A percentile compares a stretch with the other conserved stretches of the same genome.
Evolutionary conservation across 1,140 invertebrate species (phyloP).

Genomic region (Rhopalosiphum padi): DNA sequence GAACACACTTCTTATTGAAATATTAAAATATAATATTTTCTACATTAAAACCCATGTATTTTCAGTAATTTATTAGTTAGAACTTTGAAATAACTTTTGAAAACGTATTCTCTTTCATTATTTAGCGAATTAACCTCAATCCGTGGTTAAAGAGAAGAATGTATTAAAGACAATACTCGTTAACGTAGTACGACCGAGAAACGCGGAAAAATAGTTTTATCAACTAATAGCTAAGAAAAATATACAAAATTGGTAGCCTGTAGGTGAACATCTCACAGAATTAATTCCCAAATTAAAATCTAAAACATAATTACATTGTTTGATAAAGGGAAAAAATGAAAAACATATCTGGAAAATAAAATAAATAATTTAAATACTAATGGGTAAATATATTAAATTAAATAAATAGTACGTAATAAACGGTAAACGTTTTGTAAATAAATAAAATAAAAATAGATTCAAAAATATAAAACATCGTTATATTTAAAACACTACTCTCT

Average conservation of each 20-base stretch:
- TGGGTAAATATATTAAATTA: neutral
- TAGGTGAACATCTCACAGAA: neutral
- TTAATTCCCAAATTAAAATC: neutral
- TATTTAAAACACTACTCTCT: neutral
- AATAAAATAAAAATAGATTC: neutral
- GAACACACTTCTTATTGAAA: neutral
- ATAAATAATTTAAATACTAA: neutral
- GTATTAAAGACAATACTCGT: neutral
- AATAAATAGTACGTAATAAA: neutral
- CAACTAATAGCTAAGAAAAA: neutral
- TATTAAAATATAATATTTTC: too few species aligned
- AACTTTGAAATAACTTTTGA: neutral
- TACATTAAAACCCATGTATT: too few species aligned
- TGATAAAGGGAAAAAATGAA: too few species aligned
- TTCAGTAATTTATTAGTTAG: neutral
- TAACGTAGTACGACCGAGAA: neutral
- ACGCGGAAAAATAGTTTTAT: neutral
- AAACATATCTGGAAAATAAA: neutral
- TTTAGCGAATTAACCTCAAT: neutral
- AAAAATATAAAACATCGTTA: neutral
- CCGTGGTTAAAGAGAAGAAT: neutral
- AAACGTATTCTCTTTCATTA: neutral
- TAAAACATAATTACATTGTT: neutral
- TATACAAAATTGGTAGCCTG: neutral
- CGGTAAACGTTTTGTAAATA: too few species aligned